Conservation (phyloP, 92 coral and sea anemone species). For the Porites rus region DNA sequence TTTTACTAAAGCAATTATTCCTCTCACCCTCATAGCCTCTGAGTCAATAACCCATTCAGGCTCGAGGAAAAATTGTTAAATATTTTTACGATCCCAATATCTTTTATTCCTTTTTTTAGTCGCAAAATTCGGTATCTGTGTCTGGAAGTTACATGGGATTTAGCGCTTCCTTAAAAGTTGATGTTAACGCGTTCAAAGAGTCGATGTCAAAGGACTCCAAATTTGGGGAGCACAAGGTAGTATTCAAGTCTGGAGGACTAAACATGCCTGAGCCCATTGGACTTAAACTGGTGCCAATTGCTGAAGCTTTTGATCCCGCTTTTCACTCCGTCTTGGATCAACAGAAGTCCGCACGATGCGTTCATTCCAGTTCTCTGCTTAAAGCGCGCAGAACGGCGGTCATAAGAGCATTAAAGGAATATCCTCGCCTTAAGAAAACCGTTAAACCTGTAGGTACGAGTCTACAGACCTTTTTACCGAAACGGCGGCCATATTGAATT, state of each 20-base stretch:
- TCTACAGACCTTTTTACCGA: no score
- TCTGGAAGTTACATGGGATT: background rate
- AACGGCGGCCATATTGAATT: no score
- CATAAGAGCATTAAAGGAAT: background rate
- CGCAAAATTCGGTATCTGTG: background rate
- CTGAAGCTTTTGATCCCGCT: background rate
- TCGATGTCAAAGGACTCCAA: background rate
- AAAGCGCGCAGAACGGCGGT: background rate
- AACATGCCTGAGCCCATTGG: no score
- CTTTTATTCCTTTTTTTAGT: background rate
- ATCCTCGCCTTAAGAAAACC: slow-evolving; percentile 14
- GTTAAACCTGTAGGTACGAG: background rate
- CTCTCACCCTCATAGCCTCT: no score
- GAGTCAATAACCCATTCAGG: no score
- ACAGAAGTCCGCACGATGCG: background rate
- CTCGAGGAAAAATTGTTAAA: no score
- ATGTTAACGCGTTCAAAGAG: background rate
- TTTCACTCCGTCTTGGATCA: background rate
- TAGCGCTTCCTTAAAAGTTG: background rate
- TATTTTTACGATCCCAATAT: no score
- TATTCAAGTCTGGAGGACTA: no score
- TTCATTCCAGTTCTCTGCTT: background rate
- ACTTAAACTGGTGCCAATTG: no score
- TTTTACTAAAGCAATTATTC: no score
- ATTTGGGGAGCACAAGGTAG: background rate